phyloP scores from a whole-genome alignment of 1,140 invertebrate genomes.

The Drosophila cardini region DNA sequence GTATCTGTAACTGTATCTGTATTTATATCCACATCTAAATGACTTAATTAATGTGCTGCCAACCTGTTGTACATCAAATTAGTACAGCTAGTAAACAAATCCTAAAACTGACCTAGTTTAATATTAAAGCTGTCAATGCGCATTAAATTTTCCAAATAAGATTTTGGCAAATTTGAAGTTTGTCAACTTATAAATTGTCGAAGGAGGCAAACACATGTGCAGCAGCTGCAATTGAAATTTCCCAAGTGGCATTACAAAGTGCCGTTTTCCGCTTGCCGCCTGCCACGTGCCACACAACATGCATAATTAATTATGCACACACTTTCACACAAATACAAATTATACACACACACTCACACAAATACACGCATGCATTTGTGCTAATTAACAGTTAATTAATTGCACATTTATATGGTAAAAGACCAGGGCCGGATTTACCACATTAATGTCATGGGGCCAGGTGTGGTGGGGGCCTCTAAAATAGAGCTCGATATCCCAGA shows the following conservation, averaged over 20 bases:
- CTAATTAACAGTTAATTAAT: constrained; percentile 79
- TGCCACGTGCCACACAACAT: constrained; percentile 47
- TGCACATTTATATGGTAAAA: constrained; percentile 69
- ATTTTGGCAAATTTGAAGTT: neutral
- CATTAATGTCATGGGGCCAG: no score
- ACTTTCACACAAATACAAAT: neutral
- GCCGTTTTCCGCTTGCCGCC: constrained; percentile 46
- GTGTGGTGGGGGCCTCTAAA: no score
- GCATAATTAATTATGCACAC: constrained; percentile 69
- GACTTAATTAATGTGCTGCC: no score
- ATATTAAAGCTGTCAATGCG: neutral
- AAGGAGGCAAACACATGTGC: neutral
- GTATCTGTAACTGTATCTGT: no score
- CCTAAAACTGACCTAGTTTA: neutral
- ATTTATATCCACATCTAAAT: no score
- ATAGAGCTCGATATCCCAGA: no score
- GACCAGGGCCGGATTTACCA: no score
- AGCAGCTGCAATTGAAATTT: constrained; percentile 33
- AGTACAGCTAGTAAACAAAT: no score
- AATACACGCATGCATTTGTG: constrained; percentile 52
- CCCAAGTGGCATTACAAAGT: constrained; percentile 54
- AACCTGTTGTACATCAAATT: no score
- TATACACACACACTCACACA: constrained; percentile 10
- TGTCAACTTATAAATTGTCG: constrained; percentile 10
- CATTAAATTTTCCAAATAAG: constrained; percentile 8